A percentile compares a stretch with the other conserved stretches of the same genome.
These are phyloP conservation scores for Apamea monoglypha DNA, from an alignment of 2,888 invertebrate genomes.

Conservation along the genomic window DNA sequence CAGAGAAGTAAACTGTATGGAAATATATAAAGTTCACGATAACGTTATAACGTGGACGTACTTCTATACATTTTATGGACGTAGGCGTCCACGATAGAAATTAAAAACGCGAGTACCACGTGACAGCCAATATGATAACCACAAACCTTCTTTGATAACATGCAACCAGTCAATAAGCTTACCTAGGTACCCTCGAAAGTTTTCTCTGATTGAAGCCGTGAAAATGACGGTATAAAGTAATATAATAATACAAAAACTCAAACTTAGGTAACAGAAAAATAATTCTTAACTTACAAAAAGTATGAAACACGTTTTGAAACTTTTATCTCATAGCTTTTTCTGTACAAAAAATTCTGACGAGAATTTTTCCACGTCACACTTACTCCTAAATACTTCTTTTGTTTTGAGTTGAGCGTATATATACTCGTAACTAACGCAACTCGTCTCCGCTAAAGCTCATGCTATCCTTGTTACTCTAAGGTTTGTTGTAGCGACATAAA, in stretches of 20 bases:
- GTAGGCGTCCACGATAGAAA: not conserved
- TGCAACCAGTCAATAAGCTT: not conserved
- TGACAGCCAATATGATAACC: not conserved
- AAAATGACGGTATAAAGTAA: not conserved
- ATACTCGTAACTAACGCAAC: not conserved
- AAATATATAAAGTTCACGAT: not conserved
- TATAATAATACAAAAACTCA: not conserved
- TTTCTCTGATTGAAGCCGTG: not conserved
- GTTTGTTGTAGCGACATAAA: not conserved
- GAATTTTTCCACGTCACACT: slow-evolving; percentile 18
- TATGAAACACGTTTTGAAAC: slow-evolving; percentile 36
- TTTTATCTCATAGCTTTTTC: slow-evolving; percentile 34
- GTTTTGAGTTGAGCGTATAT: not conserved
- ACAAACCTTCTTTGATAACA: not conserved
- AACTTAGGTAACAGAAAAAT: slow-evolving; percentile 17
- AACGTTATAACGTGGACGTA: not conserved
- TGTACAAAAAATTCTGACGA: slow-evolving; percentile 7
- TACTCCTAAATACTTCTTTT: not conserved
- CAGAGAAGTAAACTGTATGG: not conserved
- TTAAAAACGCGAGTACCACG: not conserved
- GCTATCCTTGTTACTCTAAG: not conserved
- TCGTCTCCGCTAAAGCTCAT: not conserved
- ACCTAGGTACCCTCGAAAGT: not conserved
- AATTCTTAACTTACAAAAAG: slow-evolving; percentile 32
- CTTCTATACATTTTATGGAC: not conserved